Conservation (phyloP, 2,797 vertebrate genomes). For the Gymnothorax reevesii region DNA sequence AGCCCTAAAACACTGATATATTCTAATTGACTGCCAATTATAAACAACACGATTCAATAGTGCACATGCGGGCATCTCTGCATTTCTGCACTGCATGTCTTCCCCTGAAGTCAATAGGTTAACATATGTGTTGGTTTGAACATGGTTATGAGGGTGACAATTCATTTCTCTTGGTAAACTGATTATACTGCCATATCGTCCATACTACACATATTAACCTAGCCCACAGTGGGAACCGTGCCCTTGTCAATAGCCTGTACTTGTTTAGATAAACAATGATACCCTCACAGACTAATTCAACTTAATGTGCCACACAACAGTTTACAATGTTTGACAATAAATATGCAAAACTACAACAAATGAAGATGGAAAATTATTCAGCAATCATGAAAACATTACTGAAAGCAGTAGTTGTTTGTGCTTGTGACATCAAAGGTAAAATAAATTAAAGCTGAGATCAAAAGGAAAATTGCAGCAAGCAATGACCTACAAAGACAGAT, state of each 20-base stretch:
- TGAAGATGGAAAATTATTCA: background rate
- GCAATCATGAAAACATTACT: background rate
- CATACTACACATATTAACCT: background rate
- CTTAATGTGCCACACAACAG: background rate
- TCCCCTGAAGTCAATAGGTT: background rate
- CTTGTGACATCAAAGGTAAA: background rate
- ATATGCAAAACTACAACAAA: background rate
- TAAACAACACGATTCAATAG: background rate
- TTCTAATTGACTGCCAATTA: conserved; percentile 24
- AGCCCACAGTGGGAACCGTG: background rate
- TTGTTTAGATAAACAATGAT: background rate
- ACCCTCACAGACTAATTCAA: background rate
- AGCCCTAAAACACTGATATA: too few species aligned
- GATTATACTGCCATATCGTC: background rate
- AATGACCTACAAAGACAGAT: background rate
- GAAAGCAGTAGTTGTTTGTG: background rate
- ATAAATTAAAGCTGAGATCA: background rate
- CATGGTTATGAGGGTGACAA: background rate
- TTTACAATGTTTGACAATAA: background rate
- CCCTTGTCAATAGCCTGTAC: background rate
- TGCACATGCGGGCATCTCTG: background rate
- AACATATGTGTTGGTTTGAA: background rate
- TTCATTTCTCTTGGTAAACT: background rate
- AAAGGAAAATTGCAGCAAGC: background rate
- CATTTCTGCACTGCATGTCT: background rate